Evolutionary conservation across 1,140 invertebrate species (phyloP).

Genomic region (Apis dorsata): DNA sequence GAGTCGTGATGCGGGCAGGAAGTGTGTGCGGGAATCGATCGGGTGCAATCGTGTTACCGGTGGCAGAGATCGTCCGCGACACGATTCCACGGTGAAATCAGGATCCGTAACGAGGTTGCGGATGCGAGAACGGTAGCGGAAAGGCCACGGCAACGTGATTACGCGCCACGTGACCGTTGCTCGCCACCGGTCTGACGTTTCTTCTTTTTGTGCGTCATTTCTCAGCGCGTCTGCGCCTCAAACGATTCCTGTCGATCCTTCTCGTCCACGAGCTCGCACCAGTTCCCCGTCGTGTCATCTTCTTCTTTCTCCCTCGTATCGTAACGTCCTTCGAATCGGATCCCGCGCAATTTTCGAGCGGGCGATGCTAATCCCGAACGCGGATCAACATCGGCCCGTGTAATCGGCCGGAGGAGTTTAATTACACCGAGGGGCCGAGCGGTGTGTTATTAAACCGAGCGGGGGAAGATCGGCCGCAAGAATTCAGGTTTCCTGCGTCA

Average conservation of each 20-base stretch:
- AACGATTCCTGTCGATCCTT: no score
- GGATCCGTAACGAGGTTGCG: slow-evolving; percentile 26
- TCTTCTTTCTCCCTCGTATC: no score
- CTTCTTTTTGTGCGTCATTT: neutral
- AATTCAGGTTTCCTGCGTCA: slow-evolving; percentile 38
- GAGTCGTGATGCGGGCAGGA: slow-evolving; percentile 12
- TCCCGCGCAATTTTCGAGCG: neutral
- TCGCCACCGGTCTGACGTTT: slow-evolving; percentile 18
- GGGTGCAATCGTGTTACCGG: slow-evolving; percentile 32
- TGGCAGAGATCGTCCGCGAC: slow-evolving; percentile 11
- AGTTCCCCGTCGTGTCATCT: no score
- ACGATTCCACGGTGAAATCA: slow-evolving; percentile 60
- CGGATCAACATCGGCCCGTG: neutral
- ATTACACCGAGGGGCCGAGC: slow-evolving; percentile 8
- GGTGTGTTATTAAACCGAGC: neutral
- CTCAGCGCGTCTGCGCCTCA: neutral
- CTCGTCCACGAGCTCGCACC: no score
- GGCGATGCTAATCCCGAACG: neutral
- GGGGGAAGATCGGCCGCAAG: neutral
- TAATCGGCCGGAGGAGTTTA: slow-evolving; percentile 17
- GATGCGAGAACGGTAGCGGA: slow-evolving; percentile 46
- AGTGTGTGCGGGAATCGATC: slow-evolving; percentile 46
- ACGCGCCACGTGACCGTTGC: slow-evolving; percentile 52
- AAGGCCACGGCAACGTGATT: slow-evolving; percentile 7
- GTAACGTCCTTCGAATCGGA: neutral